phyloP scores from a whole-genome alignment of 2,113 vertebrate species.

The Corvus cornix region DNA sequence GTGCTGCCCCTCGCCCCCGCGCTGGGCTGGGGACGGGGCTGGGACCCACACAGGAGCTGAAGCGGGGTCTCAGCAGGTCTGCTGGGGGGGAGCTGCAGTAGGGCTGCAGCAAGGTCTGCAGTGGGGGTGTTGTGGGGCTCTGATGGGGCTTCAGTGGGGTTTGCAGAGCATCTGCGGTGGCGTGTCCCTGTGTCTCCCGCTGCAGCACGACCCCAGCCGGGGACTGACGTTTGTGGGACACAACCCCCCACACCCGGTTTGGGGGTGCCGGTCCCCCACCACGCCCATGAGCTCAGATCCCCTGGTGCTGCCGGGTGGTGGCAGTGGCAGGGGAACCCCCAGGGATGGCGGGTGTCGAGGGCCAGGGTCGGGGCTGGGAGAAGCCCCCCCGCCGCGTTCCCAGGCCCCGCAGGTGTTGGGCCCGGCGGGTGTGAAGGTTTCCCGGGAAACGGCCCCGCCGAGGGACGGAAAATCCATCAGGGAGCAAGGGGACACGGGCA shows the following conservation, averaged over 20 bases:
- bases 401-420: slow-evolving; percentile 32
- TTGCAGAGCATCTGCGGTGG: too few species aligned
- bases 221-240: neutral
- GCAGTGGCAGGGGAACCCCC: neutral
- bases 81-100: neutral
- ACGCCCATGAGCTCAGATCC: neutral
- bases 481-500: neutral
- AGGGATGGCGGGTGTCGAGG: neutral
- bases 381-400: slow-evolving; percentile 29
- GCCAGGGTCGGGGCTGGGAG: neutral
- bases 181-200: neutral
- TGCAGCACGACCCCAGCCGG: neutral
- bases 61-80: neutral
- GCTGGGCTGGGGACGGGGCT: neutral
- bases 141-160: too few species aligned
- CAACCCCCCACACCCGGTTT: neutral
- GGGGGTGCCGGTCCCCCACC: neutral
- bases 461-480: slow-evolving; percentile 20
- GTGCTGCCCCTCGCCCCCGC: neutral
- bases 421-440: slow-evolving; percentile 43
- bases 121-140: neutral
- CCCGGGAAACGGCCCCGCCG: slow-evolving; percentile 22
- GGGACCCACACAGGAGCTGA: neutral
- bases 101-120: neutral
- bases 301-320: neutral